phyloP scores from a whole-genome alignment of 1,140 invertebrate genomes.

The Scaptomyza graminum region DNA sequence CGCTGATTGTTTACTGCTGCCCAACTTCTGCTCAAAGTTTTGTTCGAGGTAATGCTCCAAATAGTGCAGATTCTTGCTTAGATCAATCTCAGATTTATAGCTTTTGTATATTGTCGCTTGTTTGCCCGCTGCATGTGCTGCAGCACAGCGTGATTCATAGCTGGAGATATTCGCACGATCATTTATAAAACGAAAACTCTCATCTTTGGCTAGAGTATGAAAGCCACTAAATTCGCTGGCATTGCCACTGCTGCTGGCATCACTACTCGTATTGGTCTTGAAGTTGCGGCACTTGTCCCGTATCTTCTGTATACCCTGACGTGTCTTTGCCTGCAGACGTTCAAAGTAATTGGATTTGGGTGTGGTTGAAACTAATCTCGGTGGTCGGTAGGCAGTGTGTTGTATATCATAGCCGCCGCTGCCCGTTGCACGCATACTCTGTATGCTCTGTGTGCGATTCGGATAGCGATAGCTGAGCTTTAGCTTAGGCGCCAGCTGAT shows the following conservation, averaged over 20 bases:
- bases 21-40: slow-evolving; percentile 74
- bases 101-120: slow-evolving; percentile 82
- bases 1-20: slow-evolving; percentile 58
- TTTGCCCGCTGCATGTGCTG: slow-evolving; percentile 45
- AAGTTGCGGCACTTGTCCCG: slow-evolving; percentile 81
- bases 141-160: slow-evolving; percentile 71
- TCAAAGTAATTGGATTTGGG: slow-evolving; percentile 77
- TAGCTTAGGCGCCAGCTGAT: slow-evolving; percentile 68
- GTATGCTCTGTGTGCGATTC: slow-evolving; percentile 77
- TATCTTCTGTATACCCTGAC: slow-evolving; percentile 75
- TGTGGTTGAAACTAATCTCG: slow-evolving; percentile 31
- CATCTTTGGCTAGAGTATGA: slow-evolving; percentile 73
- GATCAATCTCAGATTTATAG: slow-evolving; percentile 83
- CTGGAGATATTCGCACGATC: slow-evolving; percentile 71
- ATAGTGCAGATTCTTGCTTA: slow-evolving; percentile 82
- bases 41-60: slow-evolving; percentile 80
- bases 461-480: slow-evolving; percentile 80
- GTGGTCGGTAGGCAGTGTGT: slow-evolving; percentile 59
- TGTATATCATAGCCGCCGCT: slow-evolving; percentile 66
- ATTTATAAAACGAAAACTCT: slow-evolving; percentile 80
- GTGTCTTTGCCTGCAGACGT: slow-evolving; percentile 75
- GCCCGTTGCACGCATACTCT: slow-evolving; percentile 66
- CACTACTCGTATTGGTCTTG: slow-evolving; percentile 43
- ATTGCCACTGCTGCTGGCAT: slow-evolving; percentile 14
- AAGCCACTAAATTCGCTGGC: slow-evolving; percentile 68